Evolutionary conservation across 2,113 vertebrate genomes (phyloP), one percentile per base, ranked within the genome.

Genomic region (Cebus imitator): DNA sequence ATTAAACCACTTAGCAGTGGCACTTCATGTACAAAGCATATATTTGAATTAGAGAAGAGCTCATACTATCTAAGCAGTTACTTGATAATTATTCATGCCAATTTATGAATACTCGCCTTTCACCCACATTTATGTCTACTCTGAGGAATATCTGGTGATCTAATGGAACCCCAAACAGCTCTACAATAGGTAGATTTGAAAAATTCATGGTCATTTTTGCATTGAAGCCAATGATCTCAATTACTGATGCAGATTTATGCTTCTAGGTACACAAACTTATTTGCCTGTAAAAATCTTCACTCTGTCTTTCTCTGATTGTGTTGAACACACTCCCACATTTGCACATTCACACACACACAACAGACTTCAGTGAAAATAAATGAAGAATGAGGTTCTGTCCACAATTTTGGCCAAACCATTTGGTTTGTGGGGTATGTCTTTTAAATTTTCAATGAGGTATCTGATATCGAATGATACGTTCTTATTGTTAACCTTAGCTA

Each of bases 1-100:
- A 97, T 95, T 89, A 97, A 97, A 76, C 79, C 70, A 12, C 66
- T 45, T 94, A 91, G 68, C 79, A 68, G 76, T 18, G 25, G 91
- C 58, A 35, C 83, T 96, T 68, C 64, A 76, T 80, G 91, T 91
- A 89, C 73, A 78, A 82, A 83, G 93, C 91, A 16, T 72, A 81
- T 58, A 83, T 80, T 97, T 96, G 81, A 86, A 95, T 97, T 73
- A 92, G 84, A 94, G 64, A 87, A 72, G 40, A 57, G 35, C 2
- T n/a, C 52, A 14, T 87, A 58, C 91, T 83, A 58, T 94, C 95
- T 86, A 94, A 91, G 37, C 37, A 45, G 40, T 37, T 64, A 70
- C 48, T 96, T 87, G 78, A 23, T 66, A 89, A 86, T 90, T 43
- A 61, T 61, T 94, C 81, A 79, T 92, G 50, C 27, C 58, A 43